Evolutionary conservation across 1,140 invertebrate genomes (phyloP).

Genomic region (Drosophila pectinifera): DNA sequence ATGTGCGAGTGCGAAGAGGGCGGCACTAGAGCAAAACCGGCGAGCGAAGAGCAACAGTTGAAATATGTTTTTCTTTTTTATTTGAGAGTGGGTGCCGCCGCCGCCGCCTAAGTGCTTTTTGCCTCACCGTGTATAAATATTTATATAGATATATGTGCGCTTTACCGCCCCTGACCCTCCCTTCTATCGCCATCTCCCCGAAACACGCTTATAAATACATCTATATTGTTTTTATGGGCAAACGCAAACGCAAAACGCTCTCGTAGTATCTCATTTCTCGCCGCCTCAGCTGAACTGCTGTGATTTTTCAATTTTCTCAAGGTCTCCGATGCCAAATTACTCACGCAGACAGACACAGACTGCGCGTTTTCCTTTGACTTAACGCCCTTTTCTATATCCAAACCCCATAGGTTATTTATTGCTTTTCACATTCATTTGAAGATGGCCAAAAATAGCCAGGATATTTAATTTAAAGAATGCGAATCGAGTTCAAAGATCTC

Average conservation of each 20-base stretch:
- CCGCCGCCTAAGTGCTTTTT: slow-evolving; percentile 68
- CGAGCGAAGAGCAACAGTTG: slow-evolving; percentile 62
- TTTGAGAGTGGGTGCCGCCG: slow-evolving; percentile 72
- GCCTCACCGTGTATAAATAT: slow-evolving; percentile 69
- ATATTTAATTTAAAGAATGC: slow-evolving; percentile 36
- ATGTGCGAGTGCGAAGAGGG: slow-evolving; percentile 35
- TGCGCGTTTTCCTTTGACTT: slow-evolving; percentile 34
- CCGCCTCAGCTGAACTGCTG: slow-evolving; percentile 35
- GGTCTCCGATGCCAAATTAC: slow-evolving; percentile 68
- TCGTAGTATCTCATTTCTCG: slow-evolving; percentile 78
- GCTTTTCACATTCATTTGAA: slow-evolving; percentile 26
- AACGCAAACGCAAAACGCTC: slow-evolving; percentile 44
- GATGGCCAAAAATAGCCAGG: slow-evolving; percentile 21
- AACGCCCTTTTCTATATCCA: slow-evolving; percentile 27
- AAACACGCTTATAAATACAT: slow-evolving; percentile 46
- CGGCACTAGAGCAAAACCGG: slow-evolving; percentile 50
- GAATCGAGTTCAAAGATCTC: slow-evolving; percentile 46
- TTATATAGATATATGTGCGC: slow-evolving; percentile 55
- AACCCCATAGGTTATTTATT: slow-evolving; percentile 20
- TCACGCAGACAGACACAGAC: slow-evolving; percentile 43
- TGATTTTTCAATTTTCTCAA: slow-evolving; percentile 76
- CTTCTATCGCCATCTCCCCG: neutral
- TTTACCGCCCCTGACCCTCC: neutral
- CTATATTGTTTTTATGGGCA: slow-evolving; percentile 75
- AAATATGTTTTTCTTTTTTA: slow-evolving; percentile 66